Evolutionary conservation across 1,140 invertebrate genomes (phyloP), one percentile per base, ranked within the genome.

Genomic region (Pogonognathellus flavescens): DNA sequence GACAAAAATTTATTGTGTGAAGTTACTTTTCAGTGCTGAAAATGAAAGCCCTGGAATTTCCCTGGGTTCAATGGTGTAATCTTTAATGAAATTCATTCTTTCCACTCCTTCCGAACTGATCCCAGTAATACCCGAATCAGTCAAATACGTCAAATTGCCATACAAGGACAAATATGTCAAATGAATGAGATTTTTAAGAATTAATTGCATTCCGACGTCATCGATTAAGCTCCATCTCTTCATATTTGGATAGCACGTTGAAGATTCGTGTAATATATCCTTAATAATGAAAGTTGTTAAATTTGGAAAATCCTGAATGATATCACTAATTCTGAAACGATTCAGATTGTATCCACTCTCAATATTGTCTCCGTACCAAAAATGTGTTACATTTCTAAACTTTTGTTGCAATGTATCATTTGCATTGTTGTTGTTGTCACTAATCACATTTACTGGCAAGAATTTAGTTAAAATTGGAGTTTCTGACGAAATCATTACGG

Each of bases 301-400:
- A 9, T 76, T 76, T 18, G 70, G 70, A 11, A 76, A 76, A 16
- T 50, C 41, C 7, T 76, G 4, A 76, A 76, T 16, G 41, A 76
- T 18, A 8, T 76, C 41, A 16, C 31, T 9, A n/a, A 76, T 76
- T 50, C 70, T 76, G 41, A 76, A 76, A 16, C 70, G 70, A 8
- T 16, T 16, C 16, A 49, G 1, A 50, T 76, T 31, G n/a, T n/a
- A 20, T 50, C 31, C 41, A n/a, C 70, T 31, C 6, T 41, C 13
- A 41, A 76, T 76, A 14, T 76, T 50, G 70, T 76, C 70, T n/a
- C 31, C 70, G 16, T 18, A 76, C 70, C 70, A 76, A n/a, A 76
- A 76, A 49, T 76, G 18, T 76, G 31, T 50, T 14, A 76, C 70
- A 16, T 49, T 49, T 9, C 16, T 16, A 50, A 18, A 76, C n/a